These are phyloP conservation scores for Hyperoplus lanceolatus DNA, from an alignment of 2,797 vertebrate genomes.

Conservation along the genomic window DNA sequence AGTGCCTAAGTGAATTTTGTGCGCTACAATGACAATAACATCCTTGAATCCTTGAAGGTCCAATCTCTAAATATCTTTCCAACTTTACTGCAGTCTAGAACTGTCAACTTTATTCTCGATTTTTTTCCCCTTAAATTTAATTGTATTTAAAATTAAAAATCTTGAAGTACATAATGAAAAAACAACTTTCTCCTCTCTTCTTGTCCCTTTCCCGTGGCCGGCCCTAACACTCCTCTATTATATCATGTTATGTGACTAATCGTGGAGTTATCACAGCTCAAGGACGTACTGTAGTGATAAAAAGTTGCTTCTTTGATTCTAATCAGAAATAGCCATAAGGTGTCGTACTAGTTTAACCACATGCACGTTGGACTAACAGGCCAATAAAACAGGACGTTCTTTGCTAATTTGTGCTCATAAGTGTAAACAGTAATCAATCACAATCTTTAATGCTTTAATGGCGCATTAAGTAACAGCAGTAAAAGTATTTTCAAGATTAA, in stretches of 20 bases:
- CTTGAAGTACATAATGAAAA: no score
- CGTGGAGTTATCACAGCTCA: background rate
- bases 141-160: no score
- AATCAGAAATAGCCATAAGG: background rate
- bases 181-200: no score
- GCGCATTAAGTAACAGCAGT: background rate
- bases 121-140: no score
- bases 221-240: background rate
- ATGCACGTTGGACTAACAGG: background rate
- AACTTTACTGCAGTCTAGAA: no score
- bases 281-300: constrained; percentile 6
- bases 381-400: background rate
- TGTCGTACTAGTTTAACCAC: background rate
- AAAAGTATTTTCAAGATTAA: no score
- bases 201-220: no score
- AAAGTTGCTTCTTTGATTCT: background rate
- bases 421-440: background rate
- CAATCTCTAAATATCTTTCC: no score
- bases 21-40: no score
- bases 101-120: no score
- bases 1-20: no score
- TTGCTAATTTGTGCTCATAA: background rate
- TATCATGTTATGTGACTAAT: background rate
- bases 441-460: background rate
- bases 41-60: no score